Evolutionary conservation across 2,888 invertebrate genomes (phyloP), one percentile per base, ranked within the genome.

Genomic region (Synergus gifuensis): DNA sequence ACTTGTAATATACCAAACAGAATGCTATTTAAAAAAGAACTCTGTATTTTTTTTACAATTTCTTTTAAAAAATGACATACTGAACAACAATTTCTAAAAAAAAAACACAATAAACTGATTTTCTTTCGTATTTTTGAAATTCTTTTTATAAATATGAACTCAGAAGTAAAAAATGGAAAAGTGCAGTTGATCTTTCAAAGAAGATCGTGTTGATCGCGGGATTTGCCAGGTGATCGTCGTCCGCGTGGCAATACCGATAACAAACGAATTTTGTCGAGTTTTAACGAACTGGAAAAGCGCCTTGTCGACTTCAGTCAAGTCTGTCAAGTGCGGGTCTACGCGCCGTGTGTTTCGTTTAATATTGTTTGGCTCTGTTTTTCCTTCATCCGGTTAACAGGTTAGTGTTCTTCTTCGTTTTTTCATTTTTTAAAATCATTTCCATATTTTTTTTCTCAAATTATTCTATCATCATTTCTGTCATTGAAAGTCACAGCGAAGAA

Each of bases 361-460:
- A 16, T 36, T 54, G n/a, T 73, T 73, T 36, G 36, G 54, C 54
- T 73, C 9, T n/a, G 46, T 67, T 44, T 73, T 54, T 73, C 73
- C 73, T 54, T 73, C 54, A 54, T 73, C 73, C 73, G 73, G 54
- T 73, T 73, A 73, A 54, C 49, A 73, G 73, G 73, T 73, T 60
- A 49, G 54, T 11, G 18, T 67, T 44, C 18, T 66, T 66, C 1
- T 46, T 22, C 12, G 12, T 5, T 14, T 46, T 7, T 44, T 67
- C 22, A 46, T 44, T 18, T 44, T 46, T 44, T 46, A 67, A 67
- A 67, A 0, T 67, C 12, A 16, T 46, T 46, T 3, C 22, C 44
- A 12, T 12, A 11, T 12, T 44, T 46, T 14, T 12, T 46, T 1
- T 44, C 44, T 22, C 0, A n/a, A 44, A 42, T 36, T 40, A 18